Evolutionary conservation across 2,888 invertebrate genomes (phyloP).

Genomic region (Strigamia crassipes): DNA sequence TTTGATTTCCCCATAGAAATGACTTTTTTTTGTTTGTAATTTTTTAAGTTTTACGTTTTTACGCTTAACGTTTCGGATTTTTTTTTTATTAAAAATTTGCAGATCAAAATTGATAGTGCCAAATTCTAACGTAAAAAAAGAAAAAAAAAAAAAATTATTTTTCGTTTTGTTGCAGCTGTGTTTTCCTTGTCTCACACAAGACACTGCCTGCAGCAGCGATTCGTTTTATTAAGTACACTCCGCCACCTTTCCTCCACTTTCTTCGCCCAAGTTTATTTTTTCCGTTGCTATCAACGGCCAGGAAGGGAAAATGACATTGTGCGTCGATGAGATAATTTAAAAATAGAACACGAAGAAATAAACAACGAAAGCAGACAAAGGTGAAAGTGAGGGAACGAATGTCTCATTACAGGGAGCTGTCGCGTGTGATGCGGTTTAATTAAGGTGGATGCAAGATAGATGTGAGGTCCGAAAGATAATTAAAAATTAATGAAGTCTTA

Average conservation of each 20-base stretch:
- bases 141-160: no score
- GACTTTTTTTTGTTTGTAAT: no score
- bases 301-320: background rate
- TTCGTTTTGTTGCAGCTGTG: background rate
- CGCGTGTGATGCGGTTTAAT: background rate
- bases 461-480: slow-evolving; percentile 27
- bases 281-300: background rate
- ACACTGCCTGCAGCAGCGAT: background rate
- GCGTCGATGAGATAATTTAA: background rate
- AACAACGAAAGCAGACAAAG: slow-evolving; percentile 26
- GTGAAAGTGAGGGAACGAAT: background rate
- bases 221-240: background rate
- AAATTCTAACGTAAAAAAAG: no score
- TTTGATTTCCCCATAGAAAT: no score
- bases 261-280: background rate
- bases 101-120: background rate
- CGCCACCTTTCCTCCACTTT: background rate
- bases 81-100: background rate
- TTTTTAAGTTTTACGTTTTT: background rate
- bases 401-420: slow-evolving; percentile 14
- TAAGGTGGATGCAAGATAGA: slow-evolving; percentile 29
- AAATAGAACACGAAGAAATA: background rate
- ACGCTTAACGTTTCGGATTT: background rate
- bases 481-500: slow-evolving; percentile 26
- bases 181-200: background rate